phyloP scores from a whole-genome alignment of 1,140 invertebrate genomes.

The Diabrotica undecimpunctata region DNA sequence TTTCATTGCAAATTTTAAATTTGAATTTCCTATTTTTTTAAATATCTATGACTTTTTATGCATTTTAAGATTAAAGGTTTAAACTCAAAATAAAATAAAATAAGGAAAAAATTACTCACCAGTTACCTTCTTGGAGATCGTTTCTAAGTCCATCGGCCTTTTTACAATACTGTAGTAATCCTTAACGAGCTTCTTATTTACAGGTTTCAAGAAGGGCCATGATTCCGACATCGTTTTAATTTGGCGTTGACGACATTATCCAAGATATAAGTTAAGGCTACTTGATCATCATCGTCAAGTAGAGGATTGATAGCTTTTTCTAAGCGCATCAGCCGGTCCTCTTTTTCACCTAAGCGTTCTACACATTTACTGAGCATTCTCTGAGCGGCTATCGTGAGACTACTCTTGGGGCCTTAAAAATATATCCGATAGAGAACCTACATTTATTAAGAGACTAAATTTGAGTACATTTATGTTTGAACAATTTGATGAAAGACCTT shows the following conservation, averaged over 20 bases:
- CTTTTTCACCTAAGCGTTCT: slow-evolving; percentile 82
- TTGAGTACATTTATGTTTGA: too few species aligned
- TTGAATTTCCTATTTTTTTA: too few species aligned
- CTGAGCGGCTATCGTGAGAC: slow-evolving; percentile 82
- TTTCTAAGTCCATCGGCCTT: slow-evolving; percentile 92
- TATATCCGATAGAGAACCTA: slow-evolving; percentile 9
- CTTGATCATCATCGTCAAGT: slow-evolving; percentile 96
- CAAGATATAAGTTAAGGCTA: slow-evolving; percentile 92
- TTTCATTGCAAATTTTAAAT: too few species aligned
- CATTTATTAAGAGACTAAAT: too few species aligned
- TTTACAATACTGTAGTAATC: slow-evolving; percentile 95
- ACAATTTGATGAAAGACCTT: too few species aligned
- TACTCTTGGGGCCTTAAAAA: slow-evolving; percentile 65
- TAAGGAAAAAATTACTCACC: slow-evolving; percentile 51
- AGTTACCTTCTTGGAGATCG: slow-evolving; percentile 80
- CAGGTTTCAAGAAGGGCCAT: slow-evolving; percentile 93
- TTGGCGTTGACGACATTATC: slow-evolving; percentile 85
- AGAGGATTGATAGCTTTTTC: slow-evolving; percentile 99
- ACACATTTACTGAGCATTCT: slow-evolving; percentile 86
- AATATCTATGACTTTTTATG: too few species aligned
- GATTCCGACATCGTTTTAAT: slow-evolving; percentile 81
- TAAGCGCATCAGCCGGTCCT: slow-evolving; percentile 89
- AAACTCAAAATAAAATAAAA: too few species aligned
- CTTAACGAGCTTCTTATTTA: slow-evolving; percentile 90
- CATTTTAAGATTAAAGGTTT: too few species aligned